Evolutionary conservation across 2,113 vertebrate species (phyloP), one percentile per base, ranked within the genome.

Genomic region (Gorsachius goisagi): DNA sequence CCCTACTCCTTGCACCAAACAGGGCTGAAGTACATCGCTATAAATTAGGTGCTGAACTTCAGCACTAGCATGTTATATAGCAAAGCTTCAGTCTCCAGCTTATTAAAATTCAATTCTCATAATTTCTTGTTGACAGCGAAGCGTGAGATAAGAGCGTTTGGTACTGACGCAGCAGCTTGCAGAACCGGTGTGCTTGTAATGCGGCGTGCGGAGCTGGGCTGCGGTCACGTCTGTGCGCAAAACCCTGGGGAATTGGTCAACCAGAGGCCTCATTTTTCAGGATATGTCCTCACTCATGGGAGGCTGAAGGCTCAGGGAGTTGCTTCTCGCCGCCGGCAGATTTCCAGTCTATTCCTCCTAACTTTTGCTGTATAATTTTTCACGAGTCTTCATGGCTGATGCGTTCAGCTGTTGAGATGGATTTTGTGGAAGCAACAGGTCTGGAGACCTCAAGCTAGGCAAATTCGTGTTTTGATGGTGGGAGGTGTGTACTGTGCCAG

Each of bases 91-190:
- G 18, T 8, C 49, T 71, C 58, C 64, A 76, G 76, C 85, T 89
- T 19, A 86, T 96, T 96, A 94, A 93, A 95, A 95, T 93, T 88
- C 97, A 66, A 0, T 53, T 44, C 90, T 96, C 75, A 8, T 80
- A 22, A 6, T 39, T 91, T 64, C 66, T 76, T 64, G 18, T 60
- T 72, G 73, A 92, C 68, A 76, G 78, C 15, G 12, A 69, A 28
- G 88, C 4, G 1, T 67, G 82, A 94, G 87, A 44, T 88, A 94
- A 88, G 90, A 15, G 62, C 81, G 32, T 30, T 49, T 41, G 85
- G 30, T 71, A 16, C 79, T 71, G 85, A 59, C 4, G 5, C 66
- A 76, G 95, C 86, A 59, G 53, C 91, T 78, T 13, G 66, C 59
- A 18, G 88, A 50, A 11, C 49, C 6, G 4, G n/a, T 0, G 39